Conservation (phyloP, 2,888 invertebrate species). For the Cheilosia urbana region DNA sequence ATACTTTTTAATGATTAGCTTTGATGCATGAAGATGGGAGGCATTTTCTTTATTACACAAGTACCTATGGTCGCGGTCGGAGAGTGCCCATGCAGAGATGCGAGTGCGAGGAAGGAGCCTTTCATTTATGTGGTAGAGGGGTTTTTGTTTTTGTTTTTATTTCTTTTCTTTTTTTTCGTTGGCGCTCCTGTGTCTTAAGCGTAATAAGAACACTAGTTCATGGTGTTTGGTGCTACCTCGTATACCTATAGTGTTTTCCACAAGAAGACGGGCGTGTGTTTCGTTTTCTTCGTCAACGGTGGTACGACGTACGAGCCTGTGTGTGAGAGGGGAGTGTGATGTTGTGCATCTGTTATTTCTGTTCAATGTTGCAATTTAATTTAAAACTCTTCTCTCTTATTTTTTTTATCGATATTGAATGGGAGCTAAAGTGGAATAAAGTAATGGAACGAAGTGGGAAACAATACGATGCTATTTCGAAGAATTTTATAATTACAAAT, state of each 20-base stretch:
- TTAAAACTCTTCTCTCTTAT: slow-evolving; percentile 18
- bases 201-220: slow-evolving; percentile 66
- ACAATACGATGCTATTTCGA: slow-evolving; percentile 30
- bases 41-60: slow-evolving; percentile 65
- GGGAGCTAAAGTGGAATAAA: slow-evolving; percentile 21
- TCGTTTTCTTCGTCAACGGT: no score
- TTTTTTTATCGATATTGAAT: slow-evolving; percentile 38
- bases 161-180: slow-evolving; percentile 2
- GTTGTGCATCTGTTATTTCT: slow-evolving; percentile 54
- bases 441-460: slow-evolving; percentile 29
- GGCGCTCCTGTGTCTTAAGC: slow-evolving; percentile 48
- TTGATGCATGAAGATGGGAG: slow-evolving; percentile 75
- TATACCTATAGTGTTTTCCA: slow-evolving; percentile 23
- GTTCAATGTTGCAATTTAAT: slow-evolving; percentile 60
- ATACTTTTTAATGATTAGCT: slow-evolving; percentile 75
- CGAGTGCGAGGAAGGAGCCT: slow-evolving; percentile 38
- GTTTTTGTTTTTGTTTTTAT: background rate
- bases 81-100: background rate
- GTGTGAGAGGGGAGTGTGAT: slow-evolving; percentile 25
- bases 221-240: slow-evolving; percentile 61
- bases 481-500: slow-evolving; percentile 21
- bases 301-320: background rate
- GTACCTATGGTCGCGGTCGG: background rate
- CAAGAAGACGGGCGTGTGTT: background rate
- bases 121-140: background rate